Evolutionary conservation across 2,113 vertebrate species (phyloP), one percentile per base, ranked within the genome.

Genomic region (Toxotes jaculatrix): DNA sequence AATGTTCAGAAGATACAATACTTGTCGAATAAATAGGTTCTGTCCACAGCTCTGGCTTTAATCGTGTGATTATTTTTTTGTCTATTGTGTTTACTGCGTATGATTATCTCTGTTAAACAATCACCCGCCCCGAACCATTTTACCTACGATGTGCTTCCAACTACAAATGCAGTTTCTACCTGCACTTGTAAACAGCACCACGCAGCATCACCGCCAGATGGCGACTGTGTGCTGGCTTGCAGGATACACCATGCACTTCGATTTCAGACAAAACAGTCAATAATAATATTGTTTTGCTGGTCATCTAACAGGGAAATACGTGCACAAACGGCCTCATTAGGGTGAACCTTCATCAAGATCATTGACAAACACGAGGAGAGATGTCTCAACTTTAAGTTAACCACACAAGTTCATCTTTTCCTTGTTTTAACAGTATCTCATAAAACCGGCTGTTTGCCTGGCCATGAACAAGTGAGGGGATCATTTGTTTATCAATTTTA

Each of bases 361-460:
- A 61, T 14, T 84, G 74, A 82, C 84, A 87, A 86, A 82, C 74
- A 68, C 0, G 55, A n/a, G 49, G 61, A 86, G 87, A 91, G 74
- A 63, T 51, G 82, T 73, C 59, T 71, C 81, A 92, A 94, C 92
- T 91, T 93, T 76, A 88, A 94, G 89, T 95, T 94, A 92, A 90
- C 78, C 77, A 78, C 85, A 95, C 80, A 95, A 96, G 86, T 96
- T 95, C 80, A 83, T 93, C 64, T 96, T 96, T 95, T 92, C 90
- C 91, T 93, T 92, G 93, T 96, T 96, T 96, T 95, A 88, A 91
- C 93, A 86, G 82, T 95, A 95, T 96, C 91, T 95, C 77, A 36
- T 57, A 77, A 92, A 94, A 92, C 74, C 74, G 68, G 3, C 61
- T 47, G 74, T 93, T 92, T 91, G 71, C 77, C 84, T 27, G 56